Evolutionary conservation across 2,888 invertebrate genomes (phyloP).

Genomic region (Glyphotaelius pellucidus): DNA sequence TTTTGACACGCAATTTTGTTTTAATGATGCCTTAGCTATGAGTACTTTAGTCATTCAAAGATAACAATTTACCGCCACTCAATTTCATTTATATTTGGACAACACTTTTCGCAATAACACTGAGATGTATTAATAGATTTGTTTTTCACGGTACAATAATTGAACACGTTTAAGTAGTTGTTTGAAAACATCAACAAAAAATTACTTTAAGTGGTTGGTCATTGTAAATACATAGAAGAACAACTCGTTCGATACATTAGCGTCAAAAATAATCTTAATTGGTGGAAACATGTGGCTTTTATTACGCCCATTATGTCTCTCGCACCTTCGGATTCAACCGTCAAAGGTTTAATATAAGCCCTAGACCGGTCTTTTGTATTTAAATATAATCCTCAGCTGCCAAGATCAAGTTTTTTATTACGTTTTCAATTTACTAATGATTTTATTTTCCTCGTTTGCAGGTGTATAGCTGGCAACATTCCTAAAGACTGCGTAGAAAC

Average conservation of each 20-base stretch:
- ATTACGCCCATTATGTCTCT: background rate
- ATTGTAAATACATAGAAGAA: background rate
- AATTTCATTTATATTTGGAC: background rate
- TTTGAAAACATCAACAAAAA: background rate
- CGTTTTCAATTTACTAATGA: background rate
- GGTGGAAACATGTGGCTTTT: background rate
- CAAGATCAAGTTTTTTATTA: background rate
- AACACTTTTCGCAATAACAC: background rate
- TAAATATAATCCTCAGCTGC: background rate
- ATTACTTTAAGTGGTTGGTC: background rate
- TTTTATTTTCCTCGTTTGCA: background rate
- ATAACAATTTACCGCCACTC: background rate
- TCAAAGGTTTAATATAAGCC: background rate
- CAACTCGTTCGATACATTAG: background rate
- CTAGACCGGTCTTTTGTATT: conserved; percentile 8
- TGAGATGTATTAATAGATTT: background rate
- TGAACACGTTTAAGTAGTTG: background rate
- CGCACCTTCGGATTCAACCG: background rate
- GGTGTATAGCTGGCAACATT: background rate
- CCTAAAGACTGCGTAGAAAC: conserved; percentile 6
- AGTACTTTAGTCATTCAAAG: background rate
- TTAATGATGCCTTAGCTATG: background rate
- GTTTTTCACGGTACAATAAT: background rate
- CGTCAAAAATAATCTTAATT: background rate
- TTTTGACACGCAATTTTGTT: background rate